phyloP scores from a whole-genome alignment of 2,113 vertebrate genomes.

The Cynoglossus semilaevis region DNA sequence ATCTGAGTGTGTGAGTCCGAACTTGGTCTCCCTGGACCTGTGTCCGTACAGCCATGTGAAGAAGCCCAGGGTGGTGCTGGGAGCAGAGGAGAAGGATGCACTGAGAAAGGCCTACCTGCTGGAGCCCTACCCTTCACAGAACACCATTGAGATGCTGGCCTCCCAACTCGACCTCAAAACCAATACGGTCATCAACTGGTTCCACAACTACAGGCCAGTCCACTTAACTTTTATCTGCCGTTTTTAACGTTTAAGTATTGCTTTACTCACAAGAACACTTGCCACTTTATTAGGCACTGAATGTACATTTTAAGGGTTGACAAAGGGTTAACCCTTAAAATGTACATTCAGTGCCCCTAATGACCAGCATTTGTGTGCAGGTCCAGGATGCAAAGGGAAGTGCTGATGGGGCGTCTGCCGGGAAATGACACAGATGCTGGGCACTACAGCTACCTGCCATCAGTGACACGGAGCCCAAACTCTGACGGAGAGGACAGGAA shows the following conservation, averaged over 20 bases:
- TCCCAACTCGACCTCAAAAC: conserved; percentile 95
- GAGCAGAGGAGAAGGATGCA: conserved; percentile 92
- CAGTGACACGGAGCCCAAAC: conserved; percentile 74
- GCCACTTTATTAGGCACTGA: no score
- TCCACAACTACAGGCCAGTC: conserved; percentile 96
- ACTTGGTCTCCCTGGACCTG: conserved; percentile 81
- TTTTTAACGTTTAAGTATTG: no score
- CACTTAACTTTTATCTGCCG: neutral
- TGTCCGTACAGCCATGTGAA: conserved; percentile 88
- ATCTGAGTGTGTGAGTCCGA: conserved; percentile 89
- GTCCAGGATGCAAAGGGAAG: conserved; percentile 96
- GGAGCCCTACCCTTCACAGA: conserved; percentile 97
- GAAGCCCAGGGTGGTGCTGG: conserved; percentile 93
- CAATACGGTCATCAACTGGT: conserved; percentile 99
- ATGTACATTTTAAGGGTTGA: no score
- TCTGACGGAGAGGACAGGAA: conserved; percentile 86
- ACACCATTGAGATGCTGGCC: conserved; percentile 94
- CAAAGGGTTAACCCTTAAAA: no score
- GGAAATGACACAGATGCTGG: conserved; percentile 89
- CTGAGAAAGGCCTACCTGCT: conserved; percentile 90
- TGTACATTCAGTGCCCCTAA: conserved; percentile 8
- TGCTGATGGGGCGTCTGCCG: conserved; percentile 89
- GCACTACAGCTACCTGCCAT: conserved; percentile 72
- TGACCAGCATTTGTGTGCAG: conserved; percentile 68
- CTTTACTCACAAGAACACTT: no score